Evolutionary conservation across 2,888 invertebrate species (phyloP).

Genomic region (Hyles lineata): DNA sequence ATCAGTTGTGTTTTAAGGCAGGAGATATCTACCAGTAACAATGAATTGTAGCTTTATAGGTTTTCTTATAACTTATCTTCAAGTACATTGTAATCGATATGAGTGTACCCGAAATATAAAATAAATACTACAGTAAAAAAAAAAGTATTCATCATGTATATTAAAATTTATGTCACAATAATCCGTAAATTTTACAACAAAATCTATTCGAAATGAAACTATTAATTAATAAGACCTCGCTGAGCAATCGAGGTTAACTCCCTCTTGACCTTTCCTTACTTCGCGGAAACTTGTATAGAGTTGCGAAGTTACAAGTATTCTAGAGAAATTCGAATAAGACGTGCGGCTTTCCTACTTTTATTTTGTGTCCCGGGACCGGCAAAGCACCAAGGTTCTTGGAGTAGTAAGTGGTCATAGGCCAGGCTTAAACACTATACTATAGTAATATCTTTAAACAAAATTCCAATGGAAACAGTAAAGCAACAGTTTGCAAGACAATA

Average conservation of each 20-base stretch:
- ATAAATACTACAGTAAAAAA: no score
- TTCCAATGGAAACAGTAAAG: no score
- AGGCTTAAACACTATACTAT: background rate
- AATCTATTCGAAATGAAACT: background rate
- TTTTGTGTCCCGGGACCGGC: background rate
- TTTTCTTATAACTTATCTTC: no score
- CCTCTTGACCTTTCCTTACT: slow-evolving; percentile 1
- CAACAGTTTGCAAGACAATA: no score
- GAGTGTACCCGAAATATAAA: no score
- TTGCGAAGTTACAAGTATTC: slow-evolving; percentile 6
- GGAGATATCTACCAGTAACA: background rate
- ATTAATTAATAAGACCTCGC: slow-evolving; percentile 3
- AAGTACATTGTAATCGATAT: no score
- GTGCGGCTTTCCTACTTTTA: background rate
- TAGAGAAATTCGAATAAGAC: background rate
- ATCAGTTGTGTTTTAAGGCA: background rate
- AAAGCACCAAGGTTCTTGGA: no score
- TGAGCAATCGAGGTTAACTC: background rate
- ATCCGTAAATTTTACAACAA: background rate
- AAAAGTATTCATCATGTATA: no score
- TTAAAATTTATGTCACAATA: no score
- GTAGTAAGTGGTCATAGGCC: no score
- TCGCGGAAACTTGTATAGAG: slow-evolving; percentile 1
- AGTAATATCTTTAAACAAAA: no score
- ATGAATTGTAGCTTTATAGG: no score